phyloP scores from a whole-genome alignment of 2,888 invertebrate genomes.

The Blomia tropicalis region DNA sequence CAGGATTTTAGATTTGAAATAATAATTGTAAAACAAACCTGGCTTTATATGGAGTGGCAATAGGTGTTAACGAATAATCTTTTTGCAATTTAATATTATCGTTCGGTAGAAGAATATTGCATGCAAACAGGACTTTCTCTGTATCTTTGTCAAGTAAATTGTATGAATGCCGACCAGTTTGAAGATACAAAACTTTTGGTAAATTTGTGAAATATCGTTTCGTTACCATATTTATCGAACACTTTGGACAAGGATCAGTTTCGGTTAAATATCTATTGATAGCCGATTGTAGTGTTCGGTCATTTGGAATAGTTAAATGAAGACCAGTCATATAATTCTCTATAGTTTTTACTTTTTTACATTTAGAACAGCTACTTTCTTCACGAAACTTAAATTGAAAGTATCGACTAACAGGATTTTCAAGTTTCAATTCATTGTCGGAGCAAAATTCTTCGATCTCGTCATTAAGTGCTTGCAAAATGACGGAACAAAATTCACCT shows the following conservation, averaged over 20 bases:
- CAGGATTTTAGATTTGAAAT: background rate
- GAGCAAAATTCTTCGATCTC: conserved; percentile 9
- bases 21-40: conserved; percentile 6
- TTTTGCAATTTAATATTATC: too few species aligned
- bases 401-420: conserved; percentile 15
- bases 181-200: conserved; percentile 20
- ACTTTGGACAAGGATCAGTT: background rate
- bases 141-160: background rate
- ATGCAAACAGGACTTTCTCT: conserved; percentile 3
- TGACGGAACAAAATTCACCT: conserved; percentile 19
- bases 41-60: conserved; percentile 16
- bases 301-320: conserved; percentile 1
- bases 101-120: conserved; percentile 9
- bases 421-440: background rate
- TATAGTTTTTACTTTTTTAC: background rate
- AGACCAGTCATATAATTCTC: background rate
- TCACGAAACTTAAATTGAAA: conserved; percentile 13
- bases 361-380: background rate
- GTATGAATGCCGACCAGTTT: conserved; percentile 11
- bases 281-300: conserved; percentile 16
- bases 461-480: conserved; percentile 14
- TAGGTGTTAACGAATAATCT: background rate
- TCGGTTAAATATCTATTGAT: conserved; percentile 4
- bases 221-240: background rate
- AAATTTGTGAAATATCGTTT: conserved; percentile 13